Evolutionary conservation across 2,113 vertebrate species (phyloP).

Genomic region (Aplodontia rufa): DNA sequence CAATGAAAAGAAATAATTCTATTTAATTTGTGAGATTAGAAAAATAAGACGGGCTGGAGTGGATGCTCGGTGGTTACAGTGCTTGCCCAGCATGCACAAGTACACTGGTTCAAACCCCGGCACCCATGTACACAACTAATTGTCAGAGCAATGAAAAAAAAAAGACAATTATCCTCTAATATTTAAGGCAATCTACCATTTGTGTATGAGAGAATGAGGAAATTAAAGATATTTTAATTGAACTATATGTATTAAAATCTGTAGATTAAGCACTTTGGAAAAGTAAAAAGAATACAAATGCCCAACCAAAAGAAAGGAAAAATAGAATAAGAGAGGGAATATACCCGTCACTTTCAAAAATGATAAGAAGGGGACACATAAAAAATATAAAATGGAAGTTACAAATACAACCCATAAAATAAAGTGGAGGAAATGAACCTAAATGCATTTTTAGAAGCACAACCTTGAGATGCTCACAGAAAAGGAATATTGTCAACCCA

Average conservation of each 20-base stretch:
- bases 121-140: no score
- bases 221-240: not conserved
- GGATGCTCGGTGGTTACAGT: no score
- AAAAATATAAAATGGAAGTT: not conserved
- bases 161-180: not conserved
- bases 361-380: not conserved
- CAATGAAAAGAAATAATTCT: not conserved
- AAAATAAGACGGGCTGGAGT: no score
- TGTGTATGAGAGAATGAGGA: not conserved
- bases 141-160: no score
- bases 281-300: not conserved
- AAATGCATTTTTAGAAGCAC: not conserved
- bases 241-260: not conserved
- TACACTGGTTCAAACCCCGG: no score
- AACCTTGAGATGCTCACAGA: not conserved
- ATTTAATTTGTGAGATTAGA: not conserved
- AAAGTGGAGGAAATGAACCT: not conserved
- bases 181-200: not conserved
- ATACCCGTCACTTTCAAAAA: not conserved
- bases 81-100: no score
- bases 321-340: not conserved
- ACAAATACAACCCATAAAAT: not conserved
- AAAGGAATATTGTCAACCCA: not conserved
- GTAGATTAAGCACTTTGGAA: not conserved
- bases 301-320: not conserved